These are phyloP conservation scores for Sylvia atricapilla DNA, from an alignment of 2,113 vertebrate genomes.

Conservation along the genomic window DNA sequence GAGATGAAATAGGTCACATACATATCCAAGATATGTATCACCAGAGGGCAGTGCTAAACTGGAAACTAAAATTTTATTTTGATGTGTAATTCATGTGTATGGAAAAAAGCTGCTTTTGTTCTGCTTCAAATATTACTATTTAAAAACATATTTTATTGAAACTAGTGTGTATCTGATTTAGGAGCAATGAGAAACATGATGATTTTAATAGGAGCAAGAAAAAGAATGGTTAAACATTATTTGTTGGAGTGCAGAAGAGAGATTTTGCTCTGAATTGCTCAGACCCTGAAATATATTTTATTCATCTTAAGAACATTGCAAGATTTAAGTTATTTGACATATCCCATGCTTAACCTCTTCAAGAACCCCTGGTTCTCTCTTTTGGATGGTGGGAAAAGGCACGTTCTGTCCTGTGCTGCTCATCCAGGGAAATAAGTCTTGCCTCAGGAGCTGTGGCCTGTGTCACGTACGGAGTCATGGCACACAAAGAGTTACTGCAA, in stretches of 20 bases:
- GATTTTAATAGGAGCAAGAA: background rate
- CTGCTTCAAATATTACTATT: background rate
- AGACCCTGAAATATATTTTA: background rate
- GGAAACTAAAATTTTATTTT: constrained; percentile 56
- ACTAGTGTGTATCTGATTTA: background rate
- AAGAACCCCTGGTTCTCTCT: background rate
- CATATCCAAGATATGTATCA: constrained; percentile 16
- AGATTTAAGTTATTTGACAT: background rate
- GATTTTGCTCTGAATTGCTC: background rate
- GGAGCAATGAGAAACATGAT: background rate
- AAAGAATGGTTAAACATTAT: background rate
- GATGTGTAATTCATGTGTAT: background rate
- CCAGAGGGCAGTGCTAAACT: constrained; percentile 63
- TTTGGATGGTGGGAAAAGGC: background rate
- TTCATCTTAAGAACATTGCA: background rate
- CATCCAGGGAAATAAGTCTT: background rate
- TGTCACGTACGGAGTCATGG: background rate
- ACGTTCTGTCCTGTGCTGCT: background rate
- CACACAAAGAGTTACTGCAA: constrained; percentile 5
- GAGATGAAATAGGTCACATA: background rate
- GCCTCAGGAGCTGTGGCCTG: background rate
- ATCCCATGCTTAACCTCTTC: background rate
- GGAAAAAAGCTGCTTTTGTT: constrained; percentile 20
- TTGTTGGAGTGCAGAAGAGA: background rate
- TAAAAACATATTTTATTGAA: background rate